Evolutionary conservation across 2,113 vertebrate genomes (phyloP).

Genomic region (Penelope pileata): DNA sequence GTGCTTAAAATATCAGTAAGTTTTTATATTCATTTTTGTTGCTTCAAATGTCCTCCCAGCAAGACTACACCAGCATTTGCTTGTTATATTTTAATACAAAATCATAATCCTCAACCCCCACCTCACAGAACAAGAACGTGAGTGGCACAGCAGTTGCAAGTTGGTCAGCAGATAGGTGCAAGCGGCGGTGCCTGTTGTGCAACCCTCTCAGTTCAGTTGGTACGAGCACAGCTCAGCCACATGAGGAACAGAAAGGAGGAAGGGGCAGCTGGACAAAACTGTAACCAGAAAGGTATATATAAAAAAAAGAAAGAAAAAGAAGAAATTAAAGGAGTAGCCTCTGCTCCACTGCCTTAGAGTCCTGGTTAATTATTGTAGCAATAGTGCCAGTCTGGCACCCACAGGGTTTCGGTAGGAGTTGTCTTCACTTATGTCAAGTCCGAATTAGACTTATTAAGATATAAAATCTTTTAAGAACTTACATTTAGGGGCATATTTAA

Average conservation of each 20-base stretch:
- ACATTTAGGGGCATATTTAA: neutral
- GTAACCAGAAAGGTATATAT: neutral
- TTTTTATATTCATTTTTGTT: neutral
- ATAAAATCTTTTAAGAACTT: neutral
- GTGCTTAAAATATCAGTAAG: neutral
- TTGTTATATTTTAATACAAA: neutral
- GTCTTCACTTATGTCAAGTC: neutral
- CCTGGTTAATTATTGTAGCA: neutral
- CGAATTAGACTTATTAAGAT: neutral
- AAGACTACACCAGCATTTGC: neutral
- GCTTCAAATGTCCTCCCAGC: neutral
- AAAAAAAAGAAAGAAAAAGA: neutral
- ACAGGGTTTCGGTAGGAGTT: neutral
- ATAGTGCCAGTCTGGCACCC: fast-evolving
- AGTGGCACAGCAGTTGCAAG: neutral
- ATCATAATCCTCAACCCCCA: neutral
- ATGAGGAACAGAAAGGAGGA: constrained; percentile 67
- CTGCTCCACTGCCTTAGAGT: neutral
- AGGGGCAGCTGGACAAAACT: constrained; percentile 55
- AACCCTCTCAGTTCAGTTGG: neutral
- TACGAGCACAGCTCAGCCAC: constrained; percentile 3
- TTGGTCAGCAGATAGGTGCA: constrained; percentile 44
- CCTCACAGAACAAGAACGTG: neutral
- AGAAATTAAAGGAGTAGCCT: neutral
- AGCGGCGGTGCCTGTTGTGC: neutral